phyloP scores from a whole-genome alignment of 2,113 vertebrate species.

The Oreotragus oreotragus region DNA sequence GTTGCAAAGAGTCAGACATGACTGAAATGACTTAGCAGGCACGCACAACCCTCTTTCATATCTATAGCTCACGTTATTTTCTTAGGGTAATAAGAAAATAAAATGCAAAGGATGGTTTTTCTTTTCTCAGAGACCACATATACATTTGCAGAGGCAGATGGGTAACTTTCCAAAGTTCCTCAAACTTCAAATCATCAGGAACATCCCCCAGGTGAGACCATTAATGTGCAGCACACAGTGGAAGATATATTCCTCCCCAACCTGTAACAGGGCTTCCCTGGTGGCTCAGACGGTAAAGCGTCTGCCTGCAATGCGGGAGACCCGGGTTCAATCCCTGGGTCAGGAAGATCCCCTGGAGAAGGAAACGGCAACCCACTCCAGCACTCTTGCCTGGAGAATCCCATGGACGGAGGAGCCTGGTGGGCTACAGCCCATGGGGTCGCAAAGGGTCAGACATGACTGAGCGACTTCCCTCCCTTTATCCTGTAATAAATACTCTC shows the following conservation, averaged over 20 bases:
- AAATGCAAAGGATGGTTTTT: not conserved
- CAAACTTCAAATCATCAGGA: not conserved
- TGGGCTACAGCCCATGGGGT: not conserved
- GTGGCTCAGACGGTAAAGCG: not conserved
- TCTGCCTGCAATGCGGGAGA: not conserved
- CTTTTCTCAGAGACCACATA: not conserved
- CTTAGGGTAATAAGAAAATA: not conserved
- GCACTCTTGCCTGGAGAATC: not conserved
- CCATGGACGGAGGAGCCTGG: not conserved
- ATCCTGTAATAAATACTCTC: not conserved
- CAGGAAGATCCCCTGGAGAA: not conserved
- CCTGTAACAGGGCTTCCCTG: not conserved
- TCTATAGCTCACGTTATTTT: not conserved
- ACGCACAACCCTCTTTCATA: not conserved
- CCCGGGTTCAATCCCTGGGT: not conserved
- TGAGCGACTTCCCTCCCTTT: not conserved
- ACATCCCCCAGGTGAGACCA: not conserved
- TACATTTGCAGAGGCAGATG: not conserved
- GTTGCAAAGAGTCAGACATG: not conserved
- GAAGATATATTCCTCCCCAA: conserved; percentile 44
- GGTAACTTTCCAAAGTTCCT: not conserved
- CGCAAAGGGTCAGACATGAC: not conserved
- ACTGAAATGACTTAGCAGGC: not conserved
- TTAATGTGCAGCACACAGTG: not conserved
- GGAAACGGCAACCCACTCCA: not conserved